Percentiles rank a stretch among this genome's conserved stretches.
Conservation (phyloP, 1,140 invertebrate genomes). For the Apis florea region DNA sequence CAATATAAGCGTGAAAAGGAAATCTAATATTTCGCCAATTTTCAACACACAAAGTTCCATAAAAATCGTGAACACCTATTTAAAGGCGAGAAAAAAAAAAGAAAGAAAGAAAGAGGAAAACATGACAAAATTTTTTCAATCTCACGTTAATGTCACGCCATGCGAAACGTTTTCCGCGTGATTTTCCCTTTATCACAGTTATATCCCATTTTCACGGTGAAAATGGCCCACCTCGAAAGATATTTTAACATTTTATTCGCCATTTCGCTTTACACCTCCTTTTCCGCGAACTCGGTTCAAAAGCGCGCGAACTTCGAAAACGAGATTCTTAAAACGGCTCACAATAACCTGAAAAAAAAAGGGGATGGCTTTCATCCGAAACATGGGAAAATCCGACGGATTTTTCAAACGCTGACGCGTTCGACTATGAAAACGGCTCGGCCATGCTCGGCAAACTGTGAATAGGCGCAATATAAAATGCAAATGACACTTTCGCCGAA, state of each 20-base stretch:
- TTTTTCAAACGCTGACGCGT: constrained; percentile 30
- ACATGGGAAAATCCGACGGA: neutral
- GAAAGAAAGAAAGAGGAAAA: too few species aligned
- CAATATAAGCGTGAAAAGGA: neutral
- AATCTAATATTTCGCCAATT: neutral
- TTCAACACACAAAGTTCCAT: neutral
- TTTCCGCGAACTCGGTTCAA: neutral
- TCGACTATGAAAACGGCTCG: constrained; percentile 7
- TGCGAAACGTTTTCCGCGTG: neutral
- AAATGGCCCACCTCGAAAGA: neutral
- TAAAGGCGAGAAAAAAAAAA: neutral
- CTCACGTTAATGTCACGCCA: neutral
- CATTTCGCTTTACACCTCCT: too few species aligned
- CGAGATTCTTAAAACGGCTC: neutral
- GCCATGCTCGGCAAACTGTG: constrained; percentile 13
- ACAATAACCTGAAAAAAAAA: neutral
- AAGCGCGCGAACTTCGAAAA: neutral
- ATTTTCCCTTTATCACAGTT: neutral
- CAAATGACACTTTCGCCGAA: constrained; percentile 39
- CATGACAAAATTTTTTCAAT: neutral
- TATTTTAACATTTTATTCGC: neutral
- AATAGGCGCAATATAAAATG: constrained; percentile 50
- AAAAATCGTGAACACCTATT: neutral
- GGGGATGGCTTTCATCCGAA: neutral
- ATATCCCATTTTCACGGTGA: neutral